A percentile compares a stretch with the other conserved stretches of the same genome.
Conservation (phyloP, 2,888 invertebrate species). For the Stratiomys singularior region DNA sequence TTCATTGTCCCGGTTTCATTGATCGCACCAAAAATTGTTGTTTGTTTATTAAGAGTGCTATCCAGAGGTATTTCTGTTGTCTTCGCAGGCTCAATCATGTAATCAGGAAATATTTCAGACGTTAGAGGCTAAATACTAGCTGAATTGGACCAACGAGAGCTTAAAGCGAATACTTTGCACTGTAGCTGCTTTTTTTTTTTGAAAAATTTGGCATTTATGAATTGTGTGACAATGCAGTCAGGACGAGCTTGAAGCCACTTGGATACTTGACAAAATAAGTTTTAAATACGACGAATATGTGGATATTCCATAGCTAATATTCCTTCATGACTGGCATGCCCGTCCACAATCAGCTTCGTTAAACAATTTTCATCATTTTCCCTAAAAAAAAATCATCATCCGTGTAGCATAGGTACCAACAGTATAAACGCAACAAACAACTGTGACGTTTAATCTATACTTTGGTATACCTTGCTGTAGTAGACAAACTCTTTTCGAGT, state of each 20-base stretch:
- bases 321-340: no score
- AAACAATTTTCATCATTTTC: no score
- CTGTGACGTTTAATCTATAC: no score
- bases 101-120: conserved; percentile 45
- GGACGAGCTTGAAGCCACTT: conserved; percentile 47
- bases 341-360: no score
- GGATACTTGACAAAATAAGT: conserved; percentile 21
- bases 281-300: not conserved
- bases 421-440: no score
- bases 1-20: not conserved
- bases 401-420: no score
- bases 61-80: conserved; percentile 29
- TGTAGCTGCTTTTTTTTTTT: conserved; percentile 33
- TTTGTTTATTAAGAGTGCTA: not conserved
- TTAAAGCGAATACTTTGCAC: conserved; percentile 45
- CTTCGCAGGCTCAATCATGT: conserved; percentile 40
- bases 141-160: conserved; percentile 37
- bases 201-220: conserved; percentile 35
- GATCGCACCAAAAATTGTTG: not conserved
- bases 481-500: no score
- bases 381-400: no score
- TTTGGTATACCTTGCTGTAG: no score
- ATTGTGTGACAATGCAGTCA: conserved; percentile 47
- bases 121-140: conserved; percentile 45
- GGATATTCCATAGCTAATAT: no score